phyloP scores from a whole-genome alignment of 2,888 invertebrate genomes.

The Charanyca ferruginea region DNA sequence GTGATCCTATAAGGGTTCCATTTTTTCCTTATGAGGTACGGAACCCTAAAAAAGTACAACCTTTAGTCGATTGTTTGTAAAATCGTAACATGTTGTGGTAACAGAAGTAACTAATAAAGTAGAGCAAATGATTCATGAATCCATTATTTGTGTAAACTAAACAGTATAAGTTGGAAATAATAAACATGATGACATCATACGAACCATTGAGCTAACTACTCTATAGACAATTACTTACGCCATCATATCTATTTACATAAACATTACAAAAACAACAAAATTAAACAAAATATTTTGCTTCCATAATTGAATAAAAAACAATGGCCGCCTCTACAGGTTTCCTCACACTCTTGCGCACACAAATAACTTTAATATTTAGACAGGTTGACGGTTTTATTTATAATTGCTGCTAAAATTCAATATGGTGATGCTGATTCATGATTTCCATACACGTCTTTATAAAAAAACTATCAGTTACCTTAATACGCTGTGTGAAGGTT shows the following conservation, averaged over 20 bases:
- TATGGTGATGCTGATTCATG: constrained; percentile 71
- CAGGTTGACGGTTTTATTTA: constrained; percentile 74
- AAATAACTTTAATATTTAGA: constrained; percentile 76
- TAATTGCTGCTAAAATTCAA: constrained; percentile 72
- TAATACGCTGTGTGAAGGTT: constrained; percentile 17
- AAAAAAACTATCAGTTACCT: background rate
- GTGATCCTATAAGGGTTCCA: too few relatives aligned
- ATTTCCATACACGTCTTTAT: constrained; percentile 12
- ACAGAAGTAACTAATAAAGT: background rate
- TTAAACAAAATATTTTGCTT: background rate
- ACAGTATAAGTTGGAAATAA: background rate
- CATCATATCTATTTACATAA: too few relatives aligned
- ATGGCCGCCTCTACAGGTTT: constrained; percentile 56
- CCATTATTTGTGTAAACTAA: constrained; percentile 18
- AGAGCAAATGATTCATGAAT: constrained; percentile 9
- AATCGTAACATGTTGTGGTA: background rate
- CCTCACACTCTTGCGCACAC: constrained; percentile 48
- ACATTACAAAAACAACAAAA: background rate
- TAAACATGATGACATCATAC: background rate
- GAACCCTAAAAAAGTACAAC: background rate
- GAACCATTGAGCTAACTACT: background rate
- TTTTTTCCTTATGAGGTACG: too few relatives aligned
- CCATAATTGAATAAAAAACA: constrained; percentile 42
- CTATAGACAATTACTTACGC: background rate
- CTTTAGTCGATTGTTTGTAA: background rate